Conservation (phyloP, 1,140 invertebrate genomes). For the Rhagoletis zephyria region DNA sequence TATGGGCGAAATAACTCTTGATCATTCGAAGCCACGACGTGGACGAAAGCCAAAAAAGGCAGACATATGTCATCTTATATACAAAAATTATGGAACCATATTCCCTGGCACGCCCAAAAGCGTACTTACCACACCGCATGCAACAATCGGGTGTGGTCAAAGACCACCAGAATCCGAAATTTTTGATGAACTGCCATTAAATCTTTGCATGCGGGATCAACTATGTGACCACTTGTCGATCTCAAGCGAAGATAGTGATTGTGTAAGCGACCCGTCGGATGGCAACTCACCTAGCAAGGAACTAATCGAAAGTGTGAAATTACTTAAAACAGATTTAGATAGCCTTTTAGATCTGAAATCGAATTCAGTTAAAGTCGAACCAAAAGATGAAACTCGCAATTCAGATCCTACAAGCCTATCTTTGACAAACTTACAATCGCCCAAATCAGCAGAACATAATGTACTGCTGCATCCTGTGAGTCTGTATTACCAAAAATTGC, state of each 20-base stretch:
- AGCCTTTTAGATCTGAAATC: not conserved
- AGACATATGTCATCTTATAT: slow-evolving; percentile 91
- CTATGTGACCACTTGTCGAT: slow-evolving; percentile 68
- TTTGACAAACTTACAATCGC: slow-evolving; percentile 44
- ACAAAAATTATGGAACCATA: slow-evolving; percentile 91
- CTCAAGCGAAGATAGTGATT: slow-evolving; percentile 64
- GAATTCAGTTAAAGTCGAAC: not conserved
- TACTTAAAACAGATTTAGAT: not conserved
- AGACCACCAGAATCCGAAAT: slow-evolving; percentile 61
- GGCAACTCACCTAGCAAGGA: slow-evolving; percentile 52
- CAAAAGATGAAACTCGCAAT: not conserved
- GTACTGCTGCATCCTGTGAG: slow-evolving; percentile 82
- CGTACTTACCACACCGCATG: not conserved
- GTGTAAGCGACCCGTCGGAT: slow-evolving; percentile 41
- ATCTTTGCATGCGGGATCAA: slow-evolving; percentile 83
- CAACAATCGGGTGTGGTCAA: not conserved
- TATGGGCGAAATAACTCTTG: slow-evolving; percentile 91
- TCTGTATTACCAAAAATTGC: slow-evolving; percentile 82
- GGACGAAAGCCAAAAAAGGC: slow-evolving; percentile 91
- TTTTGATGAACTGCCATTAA: slow-evolving; percentile 81
- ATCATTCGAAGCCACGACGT: slow-evolving; percentile 86
- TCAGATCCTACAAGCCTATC: not conserved
- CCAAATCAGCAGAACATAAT: not conserved
- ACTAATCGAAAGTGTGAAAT: not conserved
- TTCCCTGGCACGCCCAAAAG: slow-evolving; percentile 74